These are phyloP conservation scores for Campylomormyrus numenius DNA, from an alignment of 2,113 vertebrate species.

Conservation along the genomic window DNA sequence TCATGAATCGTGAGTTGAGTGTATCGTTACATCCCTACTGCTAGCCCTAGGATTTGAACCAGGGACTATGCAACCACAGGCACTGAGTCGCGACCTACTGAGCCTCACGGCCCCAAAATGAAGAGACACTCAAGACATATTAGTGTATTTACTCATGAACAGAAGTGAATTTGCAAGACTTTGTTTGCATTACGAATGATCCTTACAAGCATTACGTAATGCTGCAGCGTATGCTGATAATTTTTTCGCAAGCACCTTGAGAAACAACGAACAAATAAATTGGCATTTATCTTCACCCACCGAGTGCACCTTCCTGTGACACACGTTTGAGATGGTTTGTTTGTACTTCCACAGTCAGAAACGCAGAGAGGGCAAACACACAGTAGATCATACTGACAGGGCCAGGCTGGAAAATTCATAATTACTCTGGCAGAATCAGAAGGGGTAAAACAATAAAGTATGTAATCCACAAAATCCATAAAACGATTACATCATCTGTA, in stretches of 20 bases:
- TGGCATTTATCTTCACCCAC: neutral
- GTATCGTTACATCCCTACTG: no score
- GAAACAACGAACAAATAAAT: neutral
- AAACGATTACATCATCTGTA: neutral
- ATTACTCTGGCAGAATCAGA: conserved; percentile 28
- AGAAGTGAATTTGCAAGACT: neutral
- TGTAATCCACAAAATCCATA: neutral
- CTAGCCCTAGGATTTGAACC: neutral
- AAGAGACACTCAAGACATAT: neutral
- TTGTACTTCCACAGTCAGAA: conserved; percentile 30
- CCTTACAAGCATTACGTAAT: neutral
- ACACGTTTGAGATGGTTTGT: conserved; percentile 12
- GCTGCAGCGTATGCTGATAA: neutral
- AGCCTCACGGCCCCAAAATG: neutral
- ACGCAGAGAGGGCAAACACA: conserved; percentile 23
- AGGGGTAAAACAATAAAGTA: neutral
- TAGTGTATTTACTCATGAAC: neutral
- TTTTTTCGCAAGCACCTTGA: neutral
- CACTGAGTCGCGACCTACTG: neutral
- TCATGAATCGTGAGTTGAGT: no score
- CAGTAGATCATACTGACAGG: conserved; percentile 40
- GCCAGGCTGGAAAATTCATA: conserved; percentile 32
- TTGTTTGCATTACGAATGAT: neutral
- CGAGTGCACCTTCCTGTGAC: neutral
- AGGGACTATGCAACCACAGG: neutral